Percentiles rank a stretch among this genome's conserved stretches.
Conservation (phyloP, 2,888 invertebrate species). For the Helicoverpa assulta region DNA sequence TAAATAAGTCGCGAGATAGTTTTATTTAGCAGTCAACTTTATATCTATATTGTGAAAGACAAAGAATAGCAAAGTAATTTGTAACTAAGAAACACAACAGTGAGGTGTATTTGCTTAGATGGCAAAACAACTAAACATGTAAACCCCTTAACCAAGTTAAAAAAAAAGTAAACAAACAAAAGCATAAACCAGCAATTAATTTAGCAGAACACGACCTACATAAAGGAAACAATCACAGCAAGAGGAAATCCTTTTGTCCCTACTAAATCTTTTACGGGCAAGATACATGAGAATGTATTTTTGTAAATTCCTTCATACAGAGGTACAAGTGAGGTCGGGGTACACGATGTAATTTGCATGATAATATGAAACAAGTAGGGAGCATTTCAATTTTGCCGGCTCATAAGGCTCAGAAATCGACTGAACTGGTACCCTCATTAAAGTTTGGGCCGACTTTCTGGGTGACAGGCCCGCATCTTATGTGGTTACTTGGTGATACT, state of each 20-base stretch:
- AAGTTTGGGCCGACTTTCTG: conserved; percentile 63
- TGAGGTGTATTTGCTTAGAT: too few species aligned
- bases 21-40: too few species aligned
- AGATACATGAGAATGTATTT: conserved; percentile 34
- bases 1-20: too few species aligned
- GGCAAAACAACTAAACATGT: too few species aligned
- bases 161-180: not conserved
- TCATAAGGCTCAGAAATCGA: conserved; percentile 67
- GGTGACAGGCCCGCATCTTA: conserved; percentile 42
- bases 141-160: not conserved
- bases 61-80: too few species aligned
- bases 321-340: conserved; percentile 16
- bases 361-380: conserved; percentile 69
- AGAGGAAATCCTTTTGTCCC: conserved; percentile 15
- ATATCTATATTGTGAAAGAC: too few species aligned
- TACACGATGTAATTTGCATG: conserved; percentile 73
- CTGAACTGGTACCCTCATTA: conserved; percentile 68
- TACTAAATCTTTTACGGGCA: conserved; percentile 20
- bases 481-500: not conserved
- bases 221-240: conserved; percentile 13
- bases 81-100: too few species aligned
- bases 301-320: conserved; percentile 35
- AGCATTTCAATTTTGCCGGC: conserved; percentile 72
- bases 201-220: not conserved
- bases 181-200: conserved; percentile 6